A percentile compares a stretch with the other conserved stretches of the same genome.
Evolutionary conservation across 1,140 invertebrate genomes (phyloP).

Genomic region (Trichonephila clavipes): DNA sequence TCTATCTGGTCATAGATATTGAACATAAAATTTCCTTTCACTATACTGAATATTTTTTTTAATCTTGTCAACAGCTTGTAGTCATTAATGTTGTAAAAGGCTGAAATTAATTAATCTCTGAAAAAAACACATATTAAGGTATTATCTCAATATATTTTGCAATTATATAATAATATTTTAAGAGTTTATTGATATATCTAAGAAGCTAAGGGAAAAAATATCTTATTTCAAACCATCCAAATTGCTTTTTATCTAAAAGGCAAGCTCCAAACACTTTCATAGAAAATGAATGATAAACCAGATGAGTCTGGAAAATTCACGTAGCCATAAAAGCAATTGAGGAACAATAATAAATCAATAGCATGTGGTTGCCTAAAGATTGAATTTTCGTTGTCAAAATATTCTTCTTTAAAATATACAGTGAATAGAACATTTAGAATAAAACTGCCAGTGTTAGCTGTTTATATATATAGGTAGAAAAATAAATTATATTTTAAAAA

Average conservation of each 20-base stretch:
- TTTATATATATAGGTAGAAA: neutral
- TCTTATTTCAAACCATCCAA: too few relatives aligned
- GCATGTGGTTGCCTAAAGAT: neutral
- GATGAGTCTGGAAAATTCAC: neutral
- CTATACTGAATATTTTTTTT: too few relatives aligned
- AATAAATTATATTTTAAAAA: neutral
- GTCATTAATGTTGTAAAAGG: too few relatives aligned
- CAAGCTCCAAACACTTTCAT: neutral
- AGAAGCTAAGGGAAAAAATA: too few relatives aligned
- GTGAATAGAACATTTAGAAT: neutral
- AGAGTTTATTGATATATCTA: too few relatives aligned
- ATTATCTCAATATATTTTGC: too few relatives aligned
- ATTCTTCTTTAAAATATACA: neutral
- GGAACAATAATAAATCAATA: conserved; percentile 16
- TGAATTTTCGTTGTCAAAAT: conserved; percentile 23
- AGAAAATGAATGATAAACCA: neutral
- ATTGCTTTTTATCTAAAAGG: neutral
- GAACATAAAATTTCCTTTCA: too few relatives aligned
- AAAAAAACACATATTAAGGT: too few relatives aligned
- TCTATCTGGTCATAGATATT: too few relatives aligned
- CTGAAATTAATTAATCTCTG: too few relatives aligned
- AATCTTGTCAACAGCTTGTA: too few relatives aligned
- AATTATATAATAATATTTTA: too few relatives aligned
- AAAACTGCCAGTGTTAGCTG: neutral
- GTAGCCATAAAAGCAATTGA: neutral